phyloP scores from a whole-genome alignment of 2,113 vertebrate species.

The Chlorodrepanis virens region DNA sequence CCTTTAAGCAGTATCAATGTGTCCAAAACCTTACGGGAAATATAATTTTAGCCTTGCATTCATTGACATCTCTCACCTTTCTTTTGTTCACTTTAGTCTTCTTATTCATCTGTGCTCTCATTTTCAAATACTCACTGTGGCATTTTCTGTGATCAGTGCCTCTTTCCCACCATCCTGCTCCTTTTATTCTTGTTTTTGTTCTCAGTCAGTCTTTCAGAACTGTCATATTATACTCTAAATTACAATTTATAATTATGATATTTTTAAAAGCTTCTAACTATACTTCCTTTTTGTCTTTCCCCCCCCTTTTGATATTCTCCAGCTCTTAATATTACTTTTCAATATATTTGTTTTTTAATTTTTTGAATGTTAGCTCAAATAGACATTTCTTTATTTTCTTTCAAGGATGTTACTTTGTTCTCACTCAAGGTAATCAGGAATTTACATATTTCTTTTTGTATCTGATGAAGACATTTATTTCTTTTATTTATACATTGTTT shows the following conservation, averaged over 20 bases:
- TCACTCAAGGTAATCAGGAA: not conserved
- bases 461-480: not conserved
- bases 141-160: not conserved
- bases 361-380: not conserved
- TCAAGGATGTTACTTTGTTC: not conserved
- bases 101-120: not conserved
- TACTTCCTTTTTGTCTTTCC: not conserved
- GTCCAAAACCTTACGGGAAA: not conserved
- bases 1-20: not conserved
- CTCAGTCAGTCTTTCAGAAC: not conserved
- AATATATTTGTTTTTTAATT: not conserved
- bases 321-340: not conserved
- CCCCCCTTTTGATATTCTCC: not conserved
- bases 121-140: constrained; percentile 10
- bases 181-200: not conserved
- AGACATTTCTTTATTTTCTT: not conserved
- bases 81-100: constrained; percentile 17
- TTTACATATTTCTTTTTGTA: not conserved
- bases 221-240: not conserved
- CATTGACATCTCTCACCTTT: not conserved
- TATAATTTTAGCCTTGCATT: constrained; percentile 27
- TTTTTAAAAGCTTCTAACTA: not conserved
- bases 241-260: not conserved
- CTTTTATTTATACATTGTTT: not conserved
- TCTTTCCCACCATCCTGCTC: not conserved